Evolutionary conservation across 2,888 invertebrate genomes (phyloP), one percentile per base, ranked within the genome.

Genomic region (Chalcis sispes): DNA sequence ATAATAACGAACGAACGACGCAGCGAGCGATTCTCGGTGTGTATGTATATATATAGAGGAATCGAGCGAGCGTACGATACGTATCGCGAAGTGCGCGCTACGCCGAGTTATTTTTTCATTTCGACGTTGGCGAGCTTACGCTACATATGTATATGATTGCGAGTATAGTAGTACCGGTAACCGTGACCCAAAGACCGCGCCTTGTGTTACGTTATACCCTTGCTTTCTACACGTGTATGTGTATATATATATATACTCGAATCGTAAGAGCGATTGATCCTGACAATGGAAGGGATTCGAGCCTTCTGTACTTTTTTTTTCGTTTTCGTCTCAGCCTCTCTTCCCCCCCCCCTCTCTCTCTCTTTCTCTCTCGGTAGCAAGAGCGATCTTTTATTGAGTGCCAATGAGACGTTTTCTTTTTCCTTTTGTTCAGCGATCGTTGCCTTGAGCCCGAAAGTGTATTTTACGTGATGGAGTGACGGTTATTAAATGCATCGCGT

Each of bases 181-280:
- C 58, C 67, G 32, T 58, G 66, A 66, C 66, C 66, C 54, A 66
- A 36, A 56, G 56, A 56, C 15, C 42, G 59, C 8, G 59, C 4
- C 40, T 40, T 40, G 1, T 56, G n/a, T 2, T n/a, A n/a, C n/a
- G 27, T n/a, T 56, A n/a, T n/a, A 13, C 32, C 7, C 18, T n/a
- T 13, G n/a, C 4, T 1, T 48, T 36, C 10, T 4, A 7, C 36
- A 7, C 36, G 46, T 1, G 20, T 20, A 8, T 23, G 23, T 4
- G 5, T 29, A n/a, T 29, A 56, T 56, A 56, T 54, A 27, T 1
- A 27, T 54, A n/a, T n/a, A n/a, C n/a, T n/a, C n/a, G n/a, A n/a
- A n/a, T 10, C 27, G 50, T 50, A 52, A 2, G 5, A 50, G 20
- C 50, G 20, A 50, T 50, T 50, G 50, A 50, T 20, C 20, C 20